These are phyloP conservation scores for Nymphalis io DNA, from an alignment of 1,140 invertebrate genomes.

Conservation along the genomic window DNA sequence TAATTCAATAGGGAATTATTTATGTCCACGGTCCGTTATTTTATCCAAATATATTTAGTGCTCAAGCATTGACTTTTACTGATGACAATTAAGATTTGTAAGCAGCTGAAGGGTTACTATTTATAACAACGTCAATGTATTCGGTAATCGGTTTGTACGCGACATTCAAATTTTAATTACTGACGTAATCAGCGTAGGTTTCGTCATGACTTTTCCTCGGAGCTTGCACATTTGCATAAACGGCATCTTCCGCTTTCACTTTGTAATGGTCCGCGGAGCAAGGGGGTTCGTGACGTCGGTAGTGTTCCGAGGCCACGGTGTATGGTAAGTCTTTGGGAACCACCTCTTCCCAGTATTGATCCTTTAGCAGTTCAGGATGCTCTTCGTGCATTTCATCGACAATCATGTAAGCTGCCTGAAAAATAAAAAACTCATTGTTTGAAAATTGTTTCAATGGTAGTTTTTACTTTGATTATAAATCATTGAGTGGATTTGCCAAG, in stretches of 20 bases:
- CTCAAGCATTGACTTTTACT: too few relatives aligned
- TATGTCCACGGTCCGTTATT: too few relatives aligned
- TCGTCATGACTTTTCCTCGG: constrained; percentile 86
- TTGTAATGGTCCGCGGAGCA: constrained; percentile 92
- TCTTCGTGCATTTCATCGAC: constrained; percentile 96
- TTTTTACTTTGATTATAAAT: neutral
- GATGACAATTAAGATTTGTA: too few relatives aligned
- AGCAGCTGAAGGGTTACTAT: too few relatives aligned
- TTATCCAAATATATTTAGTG: too few relatives aligned
- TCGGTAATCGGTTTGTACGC: too few relatives aligned
- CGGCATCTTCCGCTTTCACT: constrained; percentile 89
- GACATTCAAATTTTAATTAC: constrained; percentile 41
- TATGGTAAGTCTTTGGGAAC: constrained; percentile 93
- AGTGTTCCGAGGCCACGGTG: constrained; percentile 91
- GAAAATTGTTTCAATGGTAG: neutral
- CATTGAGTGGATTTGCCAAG: too few relatives aligned
- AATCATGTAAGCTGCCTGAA: constrained; percentile 93
- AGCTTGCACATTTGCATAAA: constrained; percentile 87
- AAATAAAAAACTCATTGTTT: constrained; percentile 29
- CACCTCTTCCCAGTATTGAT: constrained; percentile 95
- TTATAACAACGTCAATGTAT: too few relatives aligned
- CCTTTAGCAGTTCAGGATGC: constrained; percentile 92
- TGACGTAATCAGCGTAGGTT: constrained; percentile 92
- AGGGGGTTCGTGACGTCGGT: constrained; percentile 89
- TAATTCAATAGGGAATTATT: too few relatives aligned